Base-by-base conservation (phyloP, 2,797 vertebrate genomes). In the Linurgus olivaceus region DNA sequence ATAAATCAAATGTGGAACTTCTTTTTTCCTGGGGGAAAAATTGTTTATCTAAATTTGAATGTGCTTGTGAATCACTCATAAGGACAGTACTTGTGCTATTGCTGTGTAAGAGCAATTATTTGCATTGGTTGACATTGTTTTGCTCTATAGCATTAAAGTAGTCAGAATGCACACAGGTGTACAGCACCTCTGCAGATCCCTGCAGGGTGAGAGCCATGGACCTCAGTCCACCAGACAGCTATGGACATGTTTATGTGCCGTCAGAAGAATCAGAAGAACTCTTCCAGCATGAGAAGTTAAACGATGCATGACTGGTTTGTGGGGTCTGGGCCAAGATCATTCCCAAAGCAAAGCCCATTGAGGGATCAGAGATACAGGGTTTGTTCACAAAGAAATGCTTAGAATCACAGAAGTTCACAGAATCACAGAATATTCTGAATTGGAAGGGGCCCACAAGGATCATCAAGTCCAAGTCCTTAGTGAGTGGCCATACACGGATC, bases 31-130 rank as follows among this genome's bases (percentile, higher is more conserved):
- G 38, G 7, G 52, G 80, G 63, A 89, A 20, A 85, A 79, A 74
- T 71, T 85, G 40, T 94, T 93, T 80, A 18, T 93, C 47, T 92
- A 35, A 94, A 87, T 91, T 85, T 83, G 74, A 81, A 91, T 95
- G 68, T 90, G 65, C 87, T 90, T 90, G 61, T 67, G 75, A 90
- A 52, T 86, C 82, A 79, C 58, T 81, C 75, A 14, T 42, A 66
- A 73, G 68, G 65, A 58, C 61, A 38, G 55, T 93, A 21, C 47
- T 67, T 75, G 50, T 86, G 45, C 68, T 93, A 8, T 62, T 88
- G 45, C 67, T 79, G 37, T 87, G 74, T 54, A 59, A 76, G 48
- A 88, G 55, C 77, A 93, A 86, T 94, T 90, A 65, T 88, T 94
- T 96, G 44, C 74, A 31, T 70, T 83, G 76, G 11, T 93, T 78